Evolutionary conservation across 2,797 vertebrate species (phyloP).

Genomic region (Macroramphosus scolopax): DNA sequence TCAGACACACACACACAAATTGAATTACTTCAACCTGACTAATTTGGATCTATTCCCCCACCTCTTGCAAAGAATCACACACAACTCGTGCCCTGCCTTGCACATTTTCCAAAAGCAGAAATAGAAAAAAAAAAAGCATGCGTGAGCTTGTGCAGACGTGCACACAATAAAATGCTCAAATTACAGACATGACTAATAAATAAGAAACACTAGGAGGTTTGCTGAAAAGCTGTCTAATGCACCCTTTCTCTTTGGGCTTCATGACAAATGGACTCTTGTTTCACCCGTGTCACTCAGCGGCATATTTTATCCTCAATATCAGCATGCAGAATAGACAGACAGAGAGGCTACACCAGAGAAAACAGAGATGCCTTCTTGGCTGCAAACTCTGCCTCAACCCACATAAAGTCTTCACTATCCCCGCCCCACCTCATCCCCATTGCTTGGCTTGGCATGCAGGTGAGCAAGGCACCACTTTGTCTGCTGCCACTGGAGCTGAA

Average conservation of each 20-base stretch:
- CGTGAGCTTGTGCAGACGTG: slow-evolving; percentile 41
- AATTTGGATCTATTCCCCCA: slow-evolving; percentile 18
- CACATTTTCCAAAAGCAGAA: slow-evolving; percentile 47
- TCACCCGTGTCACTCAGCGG: slow-evolving; percentile 66
- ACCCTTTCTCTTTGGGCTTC: slow-evolving; percentile 51
- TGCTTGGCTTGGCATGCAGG: slow-evolving; percentile 60
- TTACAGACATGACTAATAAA: slow-evolving; percentile 72
- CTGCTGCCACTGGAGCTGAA: slow-evolving; percentile 62
- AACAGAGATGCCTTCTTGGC: slow-evolving; percentile 56
- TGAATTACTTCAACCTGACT: slow-evolving; percentile 61
- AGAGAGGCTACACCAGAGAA: slow-evolving; percentile 44
- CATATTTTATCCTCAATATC: slow-evolving; percentile 57
- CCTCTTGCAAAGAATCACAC: too few species aligned
- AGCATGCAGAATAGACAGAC: slow-evolving; percentile 44
- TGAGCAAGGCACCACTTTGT: slow-evolving; percentile 66
- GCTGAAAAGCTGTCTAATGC: slow-evolving; percentile 58
- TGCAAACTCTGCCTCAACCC: slow-evolving; percentile 56
- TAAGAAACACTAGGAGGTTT: slow-evolving; percentile 68
- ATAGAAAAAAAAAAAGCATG: slow-evolving; percentile 46
- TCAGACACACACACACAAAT: slow-evolving; percentile 45
- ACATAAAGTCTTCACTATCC: slow-evolving; percentile 54
- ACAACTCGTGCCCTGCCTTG: neutral
- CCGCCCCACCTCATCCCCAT: slow-evolving; percentile 13
- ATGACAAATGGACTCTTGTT: slow-evolving; percentile 73
- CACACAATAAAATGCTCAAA: slow-evolving; percentile 62